Base-by-base conservation (phyloP, 2,888 invertebrate species). In the Ceramica pisi region DNA sequence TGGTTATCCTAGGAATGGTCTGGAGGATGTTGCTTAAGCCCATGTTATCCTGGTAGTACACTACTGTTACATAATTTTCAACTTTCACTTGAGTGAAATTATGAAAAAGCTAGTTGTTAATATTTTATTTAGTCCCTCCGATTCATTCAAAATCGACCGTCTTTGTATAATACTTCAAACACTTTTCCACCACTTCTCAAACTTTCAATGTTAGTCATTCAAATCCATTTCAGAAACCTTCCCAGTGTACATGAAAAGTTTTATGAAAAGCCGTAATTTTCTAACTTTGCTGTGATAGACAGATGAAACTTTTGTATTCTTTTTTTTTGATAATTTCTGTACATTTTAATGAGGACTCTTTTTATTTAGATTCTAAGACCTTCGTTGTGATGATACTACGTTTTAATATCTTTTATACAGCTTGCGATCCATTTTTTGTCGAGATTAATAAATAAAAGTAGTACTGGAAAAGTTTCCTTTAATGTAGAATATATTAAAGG, bases 221-320 rank as follows among this genome's bases (percentile, higher is more conserved):
- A 53, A 75, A 46, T 71, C 75, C 19, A 65, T 65, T 71, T 26
- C 35, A 26, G 44, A 75, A 71, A 63, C 44, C 35, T 26, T 75
- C 31, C 44, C 35, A 7, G 23, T 74, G 12, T 53, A 46, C 21
- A 64, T 41, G 48, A 56, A 41, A 75, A 66, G 41, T 56, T 76
- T 48, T n/a, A 56, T 56, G 53, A 35, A 48, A 71, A 56, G 41
- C n/a, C 16, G 48, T 76, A 75, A 75, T 48, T 48, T 48, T 76
- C 55, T 41, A 41, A 76, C 76, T 67, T 23, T 5, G 16, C 23
- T 67, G 48, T 56, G 55, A 72, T 48, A 76, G 48, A 35, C 35
- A 31, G 23, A 23, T 6, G 41, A 31, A 70, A 61, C 21, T 41
- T 72, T 41, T 50, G 41, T 41, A 23, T 72, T 71, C n/a, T 62